These are phyloP conservation scores for Drosophila pseudoananassae DNA, from an alignment of 1,140 invertebrate species.

Conservation along the genomic window DNA sequence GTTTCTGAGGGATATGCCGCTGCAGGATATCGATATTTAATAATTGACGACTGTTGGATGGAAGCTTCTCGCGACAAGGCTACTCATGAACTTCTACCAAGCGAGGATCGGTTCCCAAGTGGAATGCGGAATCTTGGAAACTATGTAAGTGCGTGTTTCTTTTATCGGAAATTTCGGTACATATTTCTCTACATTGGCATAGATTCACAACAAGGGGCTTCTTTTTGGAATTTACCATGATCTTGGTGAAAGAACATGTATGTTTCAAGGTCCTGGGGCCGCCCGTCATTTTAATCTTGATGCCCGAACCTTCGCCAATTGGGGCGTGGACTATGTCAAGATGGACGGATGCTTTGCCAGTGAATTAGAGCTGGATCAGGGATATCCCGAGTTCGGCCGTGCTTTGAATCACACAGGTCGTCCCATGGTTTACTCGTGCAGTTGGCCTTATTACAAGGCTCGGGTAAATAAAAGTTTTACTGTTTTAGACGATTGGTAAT, in stretches of 20 bases:
- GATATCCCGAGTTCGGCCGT: conserved; percentile 55
- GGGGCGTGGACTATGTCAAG: conserved; percentile 98
- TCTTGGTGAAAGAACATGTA: conserved; percentile 96
- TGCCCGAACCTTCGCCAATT: conserved; percentile 96
- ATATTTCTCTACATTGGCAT: conserved; percentile 7
- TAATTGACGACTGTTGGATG: conserved; percentile 98
- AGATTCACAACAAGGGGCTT: conserved; percentile 96
- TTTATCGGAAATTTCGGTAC: neutral
- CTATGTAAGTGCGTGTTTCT: conserved; percentile 89
- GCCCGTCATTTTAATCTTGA: conserved; percentile 92
- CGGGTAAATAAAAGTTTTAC: conserved; percentile 79
- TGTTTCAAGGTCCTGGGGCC: conserved; percentile 96
- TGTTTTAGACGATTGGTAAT: neutral
- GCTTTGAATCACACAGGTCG: conserved; percentile 52
- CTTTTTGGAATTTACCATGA: conserved; percentile 99
- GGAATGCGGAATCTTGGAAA: conserved; percentile 95
- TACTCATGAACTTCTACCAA: conserved; percentile 91
- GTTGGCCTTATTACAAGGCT: conserved; percentile 97
- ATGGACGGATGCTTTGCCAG: conserved; percentile 96
- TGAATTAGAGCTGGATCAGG: conserved; percentile 33
- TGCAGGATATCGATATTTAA: conserved; percentile 96
- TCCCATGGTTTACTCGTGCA: conserved; percentile 97
- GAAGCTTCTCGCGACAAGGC: conserved; percentile 89
- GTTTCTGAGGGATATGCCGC: conserved; percentile 94
- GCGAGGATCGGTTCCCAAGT: conserved; percentile 93